Conservation (phyloP, 35 echinoderm and acorn worm genomes). For the Lytechinus pictus region DNA sequence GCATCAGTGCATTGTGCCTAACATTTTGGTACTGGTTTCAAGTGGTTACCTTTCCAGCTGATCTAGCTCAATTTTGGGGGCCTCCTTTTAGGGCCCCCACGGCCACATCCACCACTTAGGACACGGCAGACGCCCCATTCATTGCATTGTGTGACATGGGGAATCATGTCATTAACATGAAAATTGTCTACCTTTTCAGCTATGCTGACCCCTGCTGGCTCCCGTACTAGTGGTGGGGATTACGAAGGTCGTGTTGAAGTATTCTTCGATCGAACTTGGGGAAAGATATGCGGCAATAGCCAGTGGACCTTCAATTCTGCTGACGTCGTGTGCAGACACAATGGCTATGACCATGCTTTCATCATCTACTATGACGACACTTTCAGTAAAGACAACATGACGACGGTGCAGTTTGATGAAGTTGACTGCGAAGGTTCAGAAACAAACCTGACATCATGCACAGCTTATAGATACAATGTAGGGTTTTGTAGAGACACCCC, state of each 20-base stretch:
- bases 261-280: conserved; percentile 18
- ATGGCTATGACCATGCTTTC: neutral
- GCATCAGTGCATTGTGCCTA: too few relatives aligned
- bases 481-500: neutral
- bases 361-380: neutral
- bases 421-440: neutral
- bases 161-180: neutral
- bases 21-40: too few relatives aligned
- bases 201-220: neutral
- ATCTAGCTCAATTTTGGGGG: too few relatives aligned
- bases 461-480: neutral
- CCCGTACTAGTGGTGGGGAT: neutral
- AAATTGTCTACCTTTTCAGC: neutral
- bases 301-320: neutral
- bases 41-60: too few relatives aligned
- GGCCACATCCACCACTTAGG: neutral
- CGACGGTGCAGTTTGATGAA: neutral
- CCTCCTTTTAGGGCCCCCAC: too few relatives aligned
- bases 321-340: conserved; percentile 17
- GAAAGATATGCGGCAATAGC: conserved; percentile 1
- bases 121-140: neutral
- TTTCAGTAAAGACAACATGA: neutral
- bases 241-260: conserved; percentile 43
- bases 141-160: neutral
- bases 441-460: neutral